Evolutionary conservation across 2,113 vertebrate genomes (phyloP), one percentile per base, ranked within the genome.

Genomic region (Oryzias javanicus): DNA sequence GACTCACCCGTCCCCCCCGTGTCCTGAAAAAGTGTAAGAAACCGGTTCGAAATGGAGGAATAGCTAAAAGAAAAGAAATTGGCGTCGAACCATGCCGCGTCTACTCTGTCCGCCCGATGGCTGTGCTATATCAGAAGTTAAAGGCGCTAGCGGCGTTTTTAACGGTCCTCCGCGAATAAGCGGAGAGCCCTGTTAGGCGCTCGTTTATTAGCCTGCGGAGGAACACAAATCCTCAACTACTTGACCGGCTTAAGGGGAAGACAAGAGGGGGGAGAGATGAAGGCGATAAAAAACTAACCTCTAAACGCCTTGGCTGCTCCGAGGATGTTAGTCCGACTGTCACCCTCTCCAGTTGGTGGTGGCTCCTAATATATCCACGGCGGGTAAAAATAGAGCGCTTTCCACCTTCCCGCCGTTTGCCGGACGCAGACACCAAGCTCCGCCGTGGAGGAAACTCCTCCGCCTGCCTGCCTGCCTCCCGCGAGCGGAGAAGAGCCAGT

Each of bases 381-480:
- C 24, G 76, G 67, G 35, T 84, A 82, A 80, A 86, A 82, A 86
- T 86, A 84, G 79, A 41, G 53, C 75, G 55, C 5, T 49, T 67
- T 46, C 44, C 68, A 50, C 79, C 56, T 66, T 45, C 51, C 66
- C 46, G 74, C 58, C 14, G 49, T 24, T 71, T 60, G 55, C 61
- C 70, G 74, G 72, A 67, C 67, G 20, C 69, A 25, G 60, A 59
- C 14, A 17, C 16, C 63, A 2, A 63, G 51, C 59, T 57, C 19
- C 64, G 1, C 25, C 4, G 18, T 17, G 15, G 45, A 35, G 51
- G 60, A 66, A 62, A 59, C 42, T 65, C 80, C 72, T 78, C 74
- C 66, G 55, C 55, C 66, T 42, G 70, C 40, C 27, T 29, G 6
- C 27, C 7, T 29, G 8, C 35, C 74, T 74, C 64, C 66, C 73